Percentiles rank a stretch among this genome's conserved stretches.
These are phyloP conservation scores for Myrmecobius fasciatus DNA, from an alignment of 2,113 vertebrate genomes.

Conservation along the genomic window DNA sequence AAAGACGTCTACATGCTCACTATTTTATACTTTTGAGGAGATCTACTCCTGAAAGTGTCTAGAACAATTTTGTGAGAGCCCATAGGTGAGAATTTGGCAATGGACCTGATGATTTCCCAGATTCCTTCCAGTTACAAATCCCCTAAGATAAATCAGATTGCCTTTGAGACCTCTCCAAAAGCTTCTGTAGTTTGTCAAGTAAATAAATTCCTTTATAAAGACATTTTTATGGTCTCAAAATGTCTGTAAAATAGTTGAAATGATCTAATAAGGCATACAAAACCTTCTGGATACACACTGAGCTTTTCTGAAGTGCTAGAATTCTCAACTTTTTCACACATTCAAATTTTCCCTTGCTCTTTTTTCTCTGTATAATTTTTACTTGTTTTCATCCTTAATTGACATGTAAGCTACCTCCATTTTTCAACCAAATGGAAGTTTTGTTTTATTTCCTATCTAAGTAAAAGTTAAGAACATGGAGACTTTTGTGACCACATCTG, in stretches of 20 bases:
- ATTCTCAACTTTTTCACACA: background rate
- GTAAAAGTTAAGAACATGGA: conserved; percentile 56
- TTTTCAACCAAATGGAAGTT: conserved; percentile 48
- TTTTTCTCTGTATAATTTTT: background rate
- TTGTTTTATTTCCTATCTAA: conserved; percentile 54
- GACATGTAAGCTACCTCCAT: conserved; percentile 54
- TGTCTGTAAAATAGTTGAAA: background rate
- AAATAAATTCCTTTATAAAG: conserved; percentile 6
- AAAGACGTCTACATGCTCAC: background rate
- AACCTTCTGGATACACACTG: background rate
- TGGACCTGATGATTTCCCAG: background rate
- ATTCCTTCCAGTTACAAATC: background rate
- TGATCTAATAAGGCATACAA: background rate
- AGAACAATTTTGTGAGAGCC: background rate
- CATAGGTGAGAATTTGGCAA: background rate
- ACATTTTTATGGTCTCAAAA: background rate
- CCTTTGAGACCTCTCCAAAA: conserved; percentile 10
- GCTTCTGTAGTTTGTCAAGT: conserved; percentile 49
- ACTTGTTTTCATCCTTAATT: conserved; percentile 36
- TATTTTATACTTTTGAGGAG: background rate
- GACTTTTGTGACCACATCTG: conserved; percentile 1
- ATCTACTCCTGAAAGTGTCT: background rate
- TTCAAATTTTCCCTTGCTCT: background rate
- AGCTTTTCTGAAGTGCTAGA: background rate
- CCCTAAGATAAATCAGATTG: background rate